phyloP scores from a whole-genome alignment of 35 echinoderm and acorn worm species.

The Strongylocentrotus purpuratus region DNA sequence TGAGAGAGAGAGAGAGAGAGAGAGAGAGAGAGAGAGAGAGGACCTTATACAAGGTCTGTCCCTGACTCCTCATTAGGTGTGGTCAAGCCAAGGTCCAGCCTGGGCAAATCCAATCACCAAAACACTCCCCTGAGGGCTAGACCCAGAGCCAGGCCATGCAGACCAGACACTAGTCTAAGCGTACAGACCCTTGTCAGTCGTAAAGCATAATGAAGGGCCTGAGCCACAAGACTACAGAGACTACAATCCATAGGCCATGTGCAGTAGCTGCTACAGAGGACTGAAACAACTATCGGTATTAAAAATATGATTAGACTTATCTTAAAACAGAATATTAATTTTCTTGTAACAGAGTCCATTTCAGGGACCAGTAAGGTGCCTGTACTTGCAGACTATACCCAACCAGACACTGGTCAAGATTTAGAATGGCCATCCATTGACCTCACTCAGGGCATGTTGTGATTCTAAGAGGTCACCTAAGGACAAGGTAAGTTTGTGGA shows the following conservation, averaged over 20 bases:
- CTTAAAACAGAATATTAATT: no score
- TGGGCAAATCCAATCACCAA: not conserved
- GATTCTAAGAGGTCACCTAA: not conserved
- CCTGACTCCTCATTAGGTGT: slow-evolving; percentile 1
- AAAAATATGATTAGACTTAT: no score
- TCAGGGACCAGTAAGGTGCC: no score
- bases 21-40: not conserved
- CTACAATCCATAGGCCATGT: no score
- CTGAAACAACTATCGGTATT: no score
- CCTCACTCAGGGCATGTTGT: not conserved
- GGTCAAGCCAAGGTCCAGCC: slow-evolving; percentile 6
- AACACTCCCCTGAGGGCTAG: not conserved
- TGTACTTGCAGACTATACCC: no score
- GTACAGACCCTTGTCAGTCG: no score
- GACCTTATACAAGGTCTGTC: not conserved
- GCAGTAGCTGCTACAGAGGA: no score
- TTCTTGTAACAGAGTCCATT: no score
- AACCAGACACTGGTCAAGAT: not conserved
- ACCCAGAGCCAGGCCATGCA: not conserved
- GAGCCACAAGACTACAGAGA: no score
- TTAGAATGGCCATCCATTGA: not conserved
- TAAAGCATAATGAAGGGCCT: no score
- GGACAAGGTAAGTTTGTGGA: not conserved
- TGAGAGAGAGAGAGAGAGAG: not conserved
- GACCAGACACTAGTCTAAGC: not conserved